Base-by-base conservation (phyloP, 2,113 vertebrate genomes). In the Cyprichromis sp. region DNA sequence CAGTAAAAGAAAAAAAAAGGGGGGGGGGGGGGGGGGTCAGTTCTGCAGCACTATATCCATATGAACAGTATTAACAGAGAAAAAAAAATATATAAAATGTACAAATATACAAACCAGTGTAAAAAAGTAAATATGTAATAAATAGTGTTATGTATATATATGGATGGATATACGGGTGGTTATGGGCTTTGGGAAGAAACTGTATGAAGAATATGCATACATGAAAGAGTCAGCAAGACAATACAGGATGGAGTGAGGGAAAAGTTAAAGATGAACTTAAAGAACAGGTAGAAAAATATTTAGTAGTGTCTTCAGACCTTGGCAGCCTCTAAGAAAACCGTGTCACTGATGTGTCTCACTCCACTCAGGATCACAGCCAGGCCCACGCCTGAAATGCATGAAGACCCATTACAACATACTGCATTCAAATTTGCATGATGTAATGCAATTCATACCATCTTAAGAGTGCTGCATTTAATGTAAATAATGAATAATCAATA, bases 261-360 rank as follows among this genome's bases (percentile, higher is more conserved):
- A 19, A 38, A 79, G 29, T 17, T 42, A 78, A 42, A 83, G 47
- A 86, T 17, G 24, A 45, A 61, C 10, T 26, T 81, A 80, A 63
- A 53, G 29, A 61, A 42, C 7, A 53, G 38, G 81, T 3, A 11
- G n/a, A 76, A 8, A 83, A 38, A 81, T 19, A 78, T 4, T 81
- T 38, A 29, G n/a, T 17, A 7, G 11, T 14, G 40, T 36, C 8
- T 86, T 87, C 94, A 94, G 80, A 99, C 99, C 98, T 99, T 99
- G 47, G 99, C 98, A 90, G 99, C 99, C 91, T 99, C 98, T 8
- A 99, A 96, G 96, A 99, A 99, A 57, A 99, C 97, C 3, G 96
- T 96, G 59, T 99, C 98, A 42, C 97, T 99, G 85, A 99, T 99
- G 85, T 99, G 98, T 84, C 98, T 96, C 34, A 98, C 98, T 3